These are phyloP conservation scores for Malacosoma neustria DNA, from an alignment of 2,888 invertebrate genomes.

Conservation along the genomic window DNA sequence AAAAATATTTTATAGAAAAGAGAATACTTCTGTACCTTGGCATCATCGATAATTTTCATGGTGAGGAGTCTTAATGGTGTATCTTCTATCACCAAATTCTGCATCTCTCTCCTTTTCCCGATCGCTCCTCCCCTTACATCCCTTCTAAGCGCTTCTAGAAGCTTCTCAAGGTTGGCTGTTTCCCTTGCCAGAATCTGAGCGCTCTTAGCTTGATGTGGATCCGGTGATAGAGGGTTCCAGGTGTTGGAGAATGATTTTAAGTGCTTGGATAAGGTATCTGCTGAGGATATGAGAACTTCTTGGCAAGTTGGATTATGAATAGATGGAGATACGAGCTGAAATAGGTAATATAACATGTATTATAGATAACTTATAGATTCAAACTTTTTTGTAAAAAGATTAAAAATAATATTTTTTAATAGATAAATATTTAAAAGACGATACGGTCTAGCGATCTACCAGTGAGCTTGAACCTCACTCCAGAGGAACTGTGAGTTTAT, in stretches of 20 bases:
- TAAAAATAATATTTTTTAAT: too few species aligned
- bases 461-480: background rate
- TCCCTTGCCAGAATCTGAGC: slow-evolving; percentile 11
- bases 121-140: slow-evolving; percentile 30
- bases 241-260: slow-evolving; percentile 24
- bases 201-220: slow-evolving; percentile 14
- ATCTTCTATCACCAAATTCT: slow-evolving; percentile 33
- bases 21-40: too few species aligned
- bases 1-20: too few species aligned
- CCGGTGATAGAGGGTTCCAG: slow-evolving; percentile 24
- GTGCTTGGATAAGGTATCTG: slow-evolving; percentile 25
- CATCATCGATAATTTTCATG: slow-evolving; percentile 37
- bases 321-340: slow-evolving; percentile 39
- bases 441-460: background rate
- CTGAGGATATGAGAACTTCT: slow-evolving; percentile 28
- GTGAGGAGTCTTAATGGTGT: slow-evolving; percentile 42
- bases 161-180: slow-evolving; percentile 16
- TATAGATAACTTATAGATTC: too few species aligned
- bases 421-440: background rate
- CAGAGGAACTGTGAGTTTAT: too few species aligned
- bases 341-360: too few species aligned
- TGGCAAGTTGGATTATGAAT: slow-evolving; percentile 38
- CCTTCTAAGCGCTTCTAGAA: slow-evolving; percentile 25
- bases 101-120: slow-evolving; percentile 22
- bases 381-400: too few species aligned